Conservation (phyloP, 2,797 vertebrate species). For the Pygocentrus nattereri region DNA sequence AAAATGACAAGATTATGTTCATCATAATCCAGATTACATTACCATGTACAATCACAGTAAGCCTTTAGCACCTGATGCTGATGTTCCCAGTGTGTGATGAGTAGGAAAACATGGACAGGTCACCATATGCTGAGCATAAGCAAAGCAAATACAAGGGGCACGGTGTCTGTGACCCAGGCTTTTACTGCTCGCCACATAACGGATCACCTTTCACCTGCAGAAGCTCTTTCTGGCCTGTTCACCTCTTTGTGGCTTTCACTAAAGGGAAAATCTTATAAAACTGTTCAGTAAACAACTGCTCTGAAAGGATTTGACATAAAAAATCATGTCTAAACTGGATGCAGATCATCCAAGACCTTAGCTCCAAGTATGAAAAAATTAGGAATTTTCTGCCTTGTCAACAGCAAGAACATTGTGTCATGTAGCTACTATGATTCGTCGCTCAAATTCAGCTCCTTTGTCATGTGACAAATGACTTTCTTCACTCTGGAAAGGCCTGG, state of each 20-base stretch:
- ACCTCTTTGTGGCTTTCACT: slow-evolving; percentile 16
- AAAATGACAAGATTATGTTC: no score
- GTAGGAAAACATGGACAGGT: slow-evolving; percentile 6
- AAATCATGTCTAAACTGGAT: background rate
- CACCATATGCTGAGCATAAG: slow-evolving; percentile 20
- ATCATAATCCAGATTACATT: no score
- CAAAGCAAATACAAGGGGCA: slow-evolving; percentile 34
- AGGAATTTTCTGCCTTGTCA: slow-evolving; percentile 54
- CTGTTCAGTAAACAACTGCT: background rate
- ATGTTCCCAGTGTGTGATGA: background rate
- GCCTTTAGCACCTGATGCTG: background rate
- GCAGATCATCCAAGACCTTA: background rate
- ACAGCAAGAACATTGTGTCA: slow-evolving; percentile 30
- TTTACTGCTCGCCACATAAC: slow-evolving; percentile 53
- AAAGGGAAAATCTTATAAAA: slow-evolving; percentile 7
- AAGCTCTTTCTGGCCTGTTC: slow-evolving; percentile 13
- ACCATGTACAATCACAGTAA: no score
- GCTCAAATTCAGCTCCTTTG: slow-evolving; percentile 68
- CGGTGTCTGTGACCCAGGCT: slow-evolving; percentile 30
- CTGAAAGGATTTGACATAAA: background rate
- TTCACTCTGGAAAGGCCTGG: slow-evolving; percentile 63
- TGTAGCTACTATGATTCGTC: slow-evolving; percentile 59
- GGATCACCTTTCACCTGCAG: slow-evolving; percentile 61
- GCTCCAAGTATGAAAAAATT: background rate
- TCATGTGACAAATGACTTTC: slow-evolving; percentile 73